Evolutionary conservation across 2,888 invertebrate species (phyloP).

Genomic region (Athalia rosae): DNA sequence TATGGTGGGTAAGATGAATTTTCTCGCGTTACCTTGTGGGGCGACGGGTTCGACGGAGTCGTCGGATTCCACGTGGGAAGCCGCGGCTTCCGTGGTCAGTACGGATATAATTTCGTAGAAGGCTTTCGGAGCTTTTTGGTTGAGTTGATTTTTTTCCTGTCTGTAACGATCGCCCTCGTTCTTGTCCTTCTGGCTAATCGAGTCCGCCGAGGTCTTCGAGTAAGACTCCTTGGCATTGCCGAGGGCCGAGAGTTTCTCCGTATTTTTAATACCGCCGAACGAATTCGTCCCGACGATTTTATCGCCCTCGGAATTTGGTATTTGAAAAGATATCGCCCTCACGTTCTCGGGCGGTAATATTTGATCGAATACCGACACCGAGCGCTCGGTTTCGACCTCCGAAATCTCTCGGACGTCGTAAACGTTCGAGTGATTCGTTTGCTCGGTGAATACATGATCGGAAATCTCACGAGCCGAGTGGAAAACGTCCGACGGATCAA

Average conservation of each 20-base stretch:
- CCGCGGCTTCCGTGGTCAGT: conserved; percentile 59
- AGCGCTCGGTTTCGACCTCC: conserved; percentile 13
- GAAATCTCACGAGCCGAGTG: background rate
- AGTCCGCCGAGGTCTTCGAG: conserved; percentile 15
- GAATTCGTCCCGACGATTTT: conserved; percentile 19
- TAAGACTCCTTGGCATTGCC: background rate
- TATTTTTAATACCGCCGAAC: conserved; percentile 14
- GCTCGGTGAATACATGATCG: conserved; percentile 18
- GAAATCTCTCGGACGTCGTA: background rate
- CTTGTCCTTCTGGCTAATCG: conserved; percentile 15
- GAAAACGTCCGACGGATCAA: background rate
- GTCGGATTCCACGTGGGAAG: too few relatives aligned
- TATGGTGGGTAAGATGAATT: conserved; percentile 47
- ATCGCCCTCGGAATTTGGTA: conserved; percentile 47
- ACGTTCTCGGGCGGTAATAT: conserved; percentile 50
- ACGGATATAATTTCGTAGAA: conserved; percentile 69
- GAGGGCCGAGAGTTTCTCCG: background rate
- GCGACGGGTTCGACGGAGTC: background rate
- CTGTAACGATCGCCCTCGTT: conserved; percentile 13
- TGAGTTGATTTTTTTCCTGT: conserved; percentile 53
- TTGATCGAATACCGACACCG: conserved; percentile 15
- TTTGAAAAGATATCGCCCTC: conserved; percentile 58
- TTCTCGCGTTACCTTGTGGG: conserved; percentile 11
- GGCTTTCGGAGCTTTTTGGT: conserved; percentile 60
- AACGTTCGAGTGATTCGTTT: conserved; percentile 3